Evolutionary conservation across 2,888 invertebrate species (phyloP).

Genomic region (Cosmia trapezina): DNA sequence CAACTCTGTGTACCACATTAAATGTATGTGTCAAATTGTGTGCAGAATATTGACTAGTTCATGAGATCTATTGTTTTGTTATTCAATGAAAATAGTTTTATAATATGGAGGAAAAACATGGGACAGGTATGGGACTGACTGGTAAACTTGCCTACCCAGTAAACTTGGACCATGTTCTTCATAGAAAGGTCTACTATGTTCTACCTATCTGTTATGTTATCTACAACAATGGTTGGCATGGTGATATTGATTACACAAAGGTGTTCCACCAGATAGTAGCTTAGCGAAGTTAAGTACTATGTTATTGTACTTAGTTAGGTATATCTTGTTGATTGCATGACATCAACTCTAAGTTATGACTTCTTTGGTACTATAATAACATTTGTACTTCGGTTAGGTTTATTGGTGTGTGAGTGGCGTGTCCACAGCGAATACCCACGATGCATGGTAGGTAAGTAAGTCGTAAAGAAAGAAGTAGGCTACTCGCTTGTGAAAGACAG

Average conservation of each 20-base stretch:
- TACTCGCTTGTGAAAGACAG: conserved; percentile 60
- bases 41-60: conserved; percentile 29
- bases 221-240: conserved; percentile 73
- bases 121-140: not conserved
- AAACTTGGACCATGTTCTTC: not conserved
- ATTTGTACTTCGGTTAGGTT: conserved; percentile 48
- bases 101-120: not conserved
- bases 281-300: conserved; percentile 1
- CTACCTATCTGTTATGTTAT: conserved; percentile 18
- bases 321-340: conserved; percentile 63
- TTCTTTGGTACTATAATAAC: conserved; percentile 29
- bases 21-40: conserved; percentile 31
- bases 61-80: conserved; percentile 21
- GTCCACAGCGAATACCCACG: conserved; percentile 68
- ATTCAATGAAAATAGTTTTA: conserved; percentile 14
- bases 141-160: not conserved
- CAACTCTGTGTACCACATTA: conserved; percentile 42
- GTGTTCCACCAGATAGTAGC: conserved; percentile 34
- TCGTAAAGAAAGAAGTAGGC: conserved; percentile 54
- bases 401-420: conserved; percentile 54
- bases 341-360: conserved; percentile 68
- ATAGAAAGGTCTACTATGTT: no score
- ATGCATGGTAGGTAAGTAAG: conserved; percentile 50
- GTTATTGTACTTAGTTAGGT: conserved; percentile 6
- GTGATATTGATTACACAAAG: conserved; percentile 76